Evolutionary conservation across 2,888 invertebrate genomes (phyloP), one percentile per base, ranked within the genome.

Genomic region (Julus scanicus): DNA sequence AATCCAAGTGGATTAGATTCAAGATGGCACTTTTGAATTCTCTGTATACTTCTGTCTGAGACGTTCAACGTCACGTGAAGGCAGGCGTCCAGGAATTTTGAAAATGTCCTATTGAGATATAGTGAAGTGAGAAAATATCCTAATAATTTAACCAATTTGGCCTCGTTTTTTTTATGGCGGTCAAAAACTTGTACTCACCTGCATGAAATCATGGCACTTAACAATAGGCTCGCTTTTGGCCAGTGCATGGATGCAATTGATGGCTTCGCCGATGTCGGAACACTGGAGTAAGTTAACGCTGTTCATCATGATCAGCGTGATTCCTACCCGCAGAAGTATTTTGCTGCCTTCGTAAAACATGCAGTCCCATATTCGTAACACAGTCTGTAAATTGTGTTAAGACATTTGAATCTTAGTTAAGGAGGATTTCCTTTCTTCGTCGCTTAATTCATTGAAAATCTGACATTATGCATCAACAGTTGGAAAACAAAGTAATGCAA

Each of bases 301-400:
- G 90, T 93, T 92, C 63, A 90, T 89, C 86, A 91, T 95, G 89
- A 98, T 95, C 90, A 98, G 93, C 13, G 97, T 95, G 90, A 98
- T 91, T 88, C 97, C 97, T 2, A 97, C 97, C 90, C 98, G 94
- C 92, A 98, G 97, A 90, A 99, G 93, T 90, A 98, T 95, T 93
- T 98, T 98, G 89, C 96, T 96, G 84, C 98, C 98, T 93, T 99
- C 98, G 91, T 96, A 96, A 93, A 99, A 98, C 89, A 98, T 93
- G 91, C 98, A 97, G 92, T 99, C 98, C 98, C 98, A 98, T 92
- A 98, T 96, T 91, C 98, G 94, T 39, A 98, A 93, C 83, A 98
- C 97, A 9, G 98, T 98, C 95, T 95, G 63, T 17, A 88, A 84
- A 80, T 37, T 44, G 5, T 8, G 44, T 8, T 44, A 44, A 8